These are phyloP conservation scores for Neelides sp. DNA, from an alignment of 1,140 invertebrate species.

Conservation along the genomic window DNA sequence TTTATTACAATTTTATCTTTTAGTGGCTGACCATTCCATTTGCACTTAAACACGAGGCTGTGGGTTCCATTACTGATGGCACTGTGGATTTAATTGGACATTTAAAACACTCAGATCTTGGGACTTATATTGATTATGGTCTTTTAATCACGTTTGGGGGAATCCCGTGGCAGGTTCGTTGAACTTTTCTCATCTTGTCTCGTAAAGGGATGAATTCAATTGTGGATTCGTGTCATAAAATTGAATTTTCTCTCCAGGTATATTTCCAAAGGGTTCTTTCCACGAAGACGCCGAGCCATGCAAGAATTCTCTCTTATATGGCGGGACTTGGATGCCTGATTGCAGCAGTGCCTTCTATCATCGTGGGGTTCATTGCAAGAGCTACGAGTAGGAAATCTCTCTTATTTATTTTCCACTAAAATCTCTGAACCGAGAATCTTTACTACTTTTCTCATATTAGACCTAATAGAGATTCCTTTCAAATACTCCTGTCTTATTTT, in stretches of 20 bases:
- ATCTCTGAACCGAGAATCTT: too few relatives aligned
- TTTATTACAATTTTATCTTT: slow-evolving; percentile 12
- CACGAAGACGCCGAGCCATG: slow-evolving; percentile 79
- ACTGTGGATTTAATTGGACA: slow-evolving; percentile 82
- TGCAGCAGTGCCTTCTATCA: slow-evolving; percentile 90
- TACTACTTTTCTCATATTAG: too few relatives aligned
- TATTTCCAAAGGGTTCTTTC: slow-evolving; percentile 96
- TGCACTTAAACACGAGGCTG: slow-evolving; percentile 72
- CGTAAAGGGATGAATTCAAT: slow-evolving; percentile 12
- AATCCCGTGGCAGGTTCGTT: slow-evolving; percentile 85
- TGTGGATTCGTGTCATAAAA: background rate
- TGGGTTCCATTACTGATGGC: slow-evolving; percentile 59
- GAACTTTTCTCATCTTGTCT: background rate
- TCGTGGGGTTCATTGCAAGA: slow-evolving; percentile 92
- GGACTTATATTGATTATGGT: slow-evolving; percentile 79
- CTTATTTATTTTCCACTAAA: too few relatives aligned
- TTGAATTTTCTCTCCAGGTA: slow-evolving; percentile 48
- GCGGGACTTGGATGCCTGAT: slow-evolving; percentile 87
- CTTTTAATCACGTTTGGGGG: slow-evolving; percentile 89
- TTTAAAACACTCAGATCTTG: slow-evolving; percentile 57
- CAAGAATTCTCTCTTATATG: slow-evolving; percentile 90
- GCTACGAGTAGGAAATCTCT: slow-evolving; percentile 81
- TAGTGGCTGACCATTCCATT: slow-evolving; percentile 96
- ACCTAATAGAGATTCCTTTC: slow-evolving; percentile 19
- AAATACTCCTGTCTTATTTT: too few relatives aligned